A percentile compares a stretch with the other conserved stretches of the same genome.
Evolutionary conservation across 1,140 invertebrate species (phyloP).

Genomic region (Drosophila truncata): DNA sequence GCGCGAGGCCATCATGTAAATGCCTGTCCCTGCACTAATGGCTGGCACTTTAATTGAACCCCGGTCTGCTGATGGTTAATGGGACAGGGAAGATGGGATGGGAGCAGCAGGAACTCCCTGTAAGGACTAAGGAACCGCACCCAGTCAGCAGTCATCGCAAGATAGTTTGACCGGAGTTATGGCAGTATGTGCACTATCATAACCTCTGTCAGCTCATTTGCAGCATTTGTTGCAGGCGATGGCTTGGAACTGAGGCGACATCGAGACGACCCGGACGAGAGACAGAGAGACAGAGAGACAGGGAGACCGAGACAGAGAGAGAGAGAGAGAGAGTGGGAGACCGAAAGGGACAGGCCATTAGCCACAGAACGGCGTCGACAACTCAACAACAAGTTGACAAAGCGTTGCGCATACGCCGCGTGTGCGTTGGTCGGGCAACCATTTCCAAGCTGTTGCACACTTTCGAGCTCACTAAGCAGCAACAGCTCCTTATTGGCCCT

Average conservation of each 20-base stretch:
- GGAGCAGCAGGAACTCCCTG: background rate
- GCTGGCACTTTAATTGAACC: constrained; percentile 76
- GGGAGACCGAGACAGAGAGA: background rate
- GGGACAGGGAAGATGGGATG: constrained; percentile 18
- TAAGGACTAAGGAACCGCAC: constrained; percentile 40
- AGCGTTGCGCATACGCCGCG: constrained; percentile 69
- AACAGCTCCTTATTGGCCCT: constrained; percentile 44
- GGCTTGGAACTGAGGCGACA: constrained; percentile 41
- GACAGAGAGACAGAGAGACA: background rate
- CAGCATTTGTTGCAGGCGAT: constrained; percentile 73
- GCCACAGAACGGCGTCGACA: constrained; percentile 36
- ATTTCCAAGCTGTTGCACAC: constrained; percentile 81
- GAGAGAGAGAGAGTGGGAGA: background rate
- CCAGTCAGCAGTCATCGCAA: constrained; percentile 31
- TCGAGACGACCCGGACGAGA: background rate
- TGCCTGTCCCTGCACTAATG: constrained; percentile 61
- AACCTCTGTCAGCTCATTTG: constrained; percentile 79
- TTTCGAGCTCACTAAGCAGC: constrained; percentile 75
- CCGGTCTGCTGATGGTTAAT: constrained; percentile 32
- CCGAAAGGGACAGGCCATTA: constrained; percentile 48
- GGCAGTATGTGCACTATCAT: constrained; percentile 61
- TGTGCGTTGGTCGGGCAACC: constrained; percentile 53
- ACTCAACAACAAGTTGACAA: constrained; percentile 52
- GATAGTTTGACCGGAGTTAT: constrained; percentile 49
- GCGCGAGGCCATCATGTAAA: constrained; percentile 64